Percentiles rank a stretch among this genome's conserved stretches.
These are phyloP conservation scores for Metacarcinus magister DNA, from an alignment of 2,888 invertebrate genomes.

Conservation along the genomic window DNA sequence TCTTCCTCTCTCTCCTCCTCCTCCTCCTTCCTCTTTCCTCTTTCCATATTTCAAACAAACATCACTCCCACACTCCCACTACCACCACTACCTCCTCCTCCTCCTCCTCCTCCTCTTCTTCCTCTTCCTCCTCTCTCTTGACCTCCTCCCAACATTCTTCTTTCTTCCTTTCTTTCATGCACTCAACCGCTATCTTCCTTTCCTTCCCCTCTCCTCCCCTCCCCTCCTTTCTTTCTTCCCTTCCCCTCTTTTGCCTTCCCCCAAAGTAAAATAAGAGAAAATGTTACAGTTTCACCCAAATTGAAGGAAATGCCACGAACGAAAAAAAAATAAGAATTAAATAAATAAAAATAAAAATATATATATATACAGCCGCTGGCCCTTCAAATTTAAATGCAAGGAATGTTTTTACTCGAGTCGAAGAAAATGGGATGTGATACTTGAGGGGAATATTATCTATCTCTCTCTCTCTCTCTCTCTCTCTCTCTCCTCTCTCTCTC, in stretches of 20 bases:
- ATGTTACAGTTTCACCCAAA: not conserved
- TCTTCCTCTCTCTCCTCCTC: not conserved
- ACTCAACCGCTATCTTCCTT: not conserved
- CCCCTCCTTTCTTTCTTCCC: not conserved
- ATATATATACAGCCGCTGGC: too few relatives aligned
- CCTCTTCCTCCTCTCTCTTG: not conserved
- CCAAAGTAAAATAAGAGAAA: not conserved
- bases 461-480: not conserved
- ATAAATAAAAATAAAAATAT: too few relatives aligned
- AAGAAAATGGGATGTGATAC: not conserved
- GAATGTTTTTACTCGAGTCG: not conserved
- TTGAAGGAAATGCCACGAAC: conserved; percentile 1
- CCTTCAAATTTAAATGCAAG: not conserved
- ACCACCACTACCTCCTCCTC: not conserved
- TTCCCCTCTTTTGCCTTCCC: not conserved
- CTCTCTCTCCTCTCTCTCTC: not conserved
- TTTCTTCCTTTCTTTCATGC: not conserved
- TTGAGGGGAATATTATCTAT: not conserved
- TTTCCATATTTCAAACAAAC: too few relatives aligned
- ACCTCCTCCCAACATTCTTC: not conserved
- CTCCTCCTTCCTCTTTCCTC: not conserved
- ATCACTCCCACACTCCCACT: too few relatives aligned
- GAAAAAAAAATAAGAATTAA: too few relatives aligned
- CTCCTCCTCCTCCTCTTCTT: not conserved
- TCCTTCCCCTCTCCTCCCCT: not conserved